Evolutionary conservation across 1,140 invertebrate genomes (phyloP).

Genomic region (Cecropterus lyciades): DNA sequence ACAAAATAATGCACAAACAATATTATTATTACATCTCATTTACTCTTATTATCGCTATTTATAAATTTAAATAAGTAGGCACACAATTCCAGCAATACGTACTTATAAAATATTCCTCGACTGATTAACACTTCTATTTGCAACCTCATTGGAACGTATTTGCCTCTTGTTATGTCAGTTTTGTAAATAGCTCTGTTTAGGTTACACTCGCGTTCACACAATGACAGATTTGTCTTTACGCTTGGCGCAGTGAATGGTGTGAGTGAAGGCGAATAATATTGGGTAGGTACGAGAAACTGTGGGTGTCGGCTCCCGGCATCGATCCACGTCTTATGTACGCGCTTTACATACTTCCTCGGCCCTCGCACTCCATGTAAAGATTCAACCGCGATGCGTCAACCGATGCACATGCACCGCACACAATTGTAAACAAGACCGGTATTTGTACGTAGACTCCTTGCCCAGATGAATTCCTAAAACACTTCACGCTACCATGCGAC

Average conservation of each 20-base stretch:
- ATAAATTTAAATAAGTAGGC: neutral
- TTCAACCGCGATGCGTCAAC: constrained; percentile 79
- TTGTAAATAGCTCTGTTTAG: constrained; percentile 34
- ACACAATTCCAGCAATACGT: constrained; percentile 3
- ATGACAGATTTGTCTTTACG: constrained; percentile 41
- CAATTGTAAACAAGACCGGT: constrained; percentile 55
- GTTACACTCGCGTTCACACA: constrained; percentile 27
- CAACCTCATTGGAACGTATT: constrained; percentile 16
- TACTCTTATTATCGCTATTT: neutral
- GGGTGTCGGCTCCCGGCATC: constrained; percentile 68
- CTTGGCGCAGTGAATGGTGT: constrained; percentile 28
- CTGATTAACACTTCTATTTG: constrained; percentile 29
- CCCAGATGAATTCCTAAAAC: constrained; percentile 49
- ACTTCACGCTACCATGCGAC: constrained; percentile 43
- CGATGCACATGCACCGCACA: constrained; percentile 72
- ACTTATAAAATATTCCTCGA: constrained; percentile 18
- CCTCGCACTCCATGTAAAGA: constrained; percentile 73
- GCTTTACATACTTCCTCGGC: constrained; percentile 74
- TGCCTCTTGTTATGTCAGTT: constrained; percentile 31
- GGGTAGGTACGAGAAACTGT: constrained; percentile 50
- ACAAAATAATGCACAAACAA: constrained; percentile 23
- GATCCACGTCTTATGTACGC: constrained; percentile 77
- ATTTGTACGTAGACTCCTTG: constrained; percentile 48
- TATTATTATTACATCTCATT: neutral
- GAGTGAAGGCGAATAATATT: constrained; percentile 47